These are phyloP conservation scores for Luehdorfia chinensis DNA, from an alignment of 1,140 invertebrate species.

Conservation along the genomic window DNA sequence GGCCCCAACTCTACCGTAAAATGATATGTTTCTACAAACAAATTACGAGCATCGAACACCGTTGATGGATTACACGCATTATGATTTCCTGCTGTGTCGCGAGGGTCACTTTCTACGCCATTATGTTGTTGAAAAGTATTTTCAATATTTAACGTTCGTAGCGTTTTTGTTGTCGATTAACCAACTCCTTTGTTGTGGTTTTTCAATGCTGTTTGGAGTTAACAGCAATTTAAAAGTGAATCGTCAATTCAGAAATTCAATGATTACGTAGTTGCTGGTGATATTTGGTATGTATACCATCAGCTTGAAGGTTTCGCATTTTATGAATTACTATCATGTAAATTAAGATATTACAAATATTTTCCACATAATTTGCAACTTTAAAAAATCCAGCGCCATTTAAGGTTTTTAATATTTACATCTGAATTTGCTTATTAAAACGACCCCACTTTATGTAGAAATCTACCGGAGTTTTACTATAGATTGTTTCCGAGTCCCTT, in stretches of 20 bases:
- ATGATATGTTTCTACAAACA: constrained; percentile 50
- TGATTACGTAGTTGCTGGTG: too few relatives aligned
- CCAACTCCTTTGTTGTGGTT: constrained; percentile 5
- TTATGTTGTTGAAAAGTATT: constrained; percentile 18
- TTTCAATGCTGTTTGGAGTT: neutral
- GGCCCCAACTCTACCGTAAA: constrained; percentile 35
- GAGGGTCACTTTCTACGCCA: constrained; percentile 25
- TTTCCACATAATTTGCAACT: too few relatives aligned
- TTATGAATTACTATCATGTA: neutral
- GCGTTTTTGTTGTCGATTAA: constrained; percentile 1
- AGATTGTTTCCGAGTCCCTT: too few relatives aligned
- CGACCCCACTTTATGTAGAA: too few relatives aligned
- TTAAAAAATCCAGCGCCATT: too few relatives aligned
- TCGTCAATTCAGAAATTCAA: neutral
- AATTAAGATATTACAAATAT: too few relatives aligned
- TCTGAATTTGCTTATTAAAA: too few relatives aligned
- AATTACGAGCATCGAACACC: constrained; percentile 41
- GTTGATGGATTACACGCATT: constrained; percentile 45
- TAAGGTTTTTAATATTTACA: too few relatives aligned
- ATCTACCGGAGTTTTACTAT: too few relatives aligned
- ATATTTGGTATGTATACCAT: too few relatives aligned
- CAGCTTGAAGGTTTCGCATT: neutral
- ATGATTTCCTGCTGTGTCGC: constrained; percentile 24
- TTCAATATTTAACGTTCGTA: constrained; percentile 3
- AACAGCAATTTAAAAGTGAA: neutral